phyloP scores from a whole-genome alignment of 2,888 invertebrate genomes.

The Xanthostigma xanthostigma region DNA sequence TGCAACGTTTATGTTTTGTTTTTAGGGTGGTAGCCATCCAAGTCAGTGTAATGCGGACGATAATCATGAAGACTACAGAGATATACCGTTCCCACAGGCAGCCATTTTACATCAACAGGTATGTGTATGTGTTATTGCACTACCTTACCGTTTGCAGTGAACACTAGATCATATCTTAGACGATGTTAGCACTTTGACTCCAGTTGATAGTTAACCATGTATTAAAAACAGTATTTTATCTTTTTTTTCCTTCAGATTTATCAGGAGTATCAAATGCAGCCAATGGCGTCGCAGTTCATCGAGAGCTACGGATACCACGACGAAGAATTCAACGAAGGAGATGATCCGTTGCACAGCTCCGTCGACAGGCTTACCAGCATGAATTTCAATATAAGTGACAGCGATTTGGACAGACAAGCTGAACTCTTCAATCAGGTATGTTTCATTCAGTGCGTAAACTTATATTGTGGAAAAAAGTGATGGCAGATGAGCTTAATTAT shows the following conservation, averaged over 20 bases:
- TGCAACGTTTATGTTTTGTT: constrained; percentile 5
- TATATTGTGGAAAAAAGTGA: no score
- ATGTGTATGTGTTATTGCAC: constrained; percentile 6
- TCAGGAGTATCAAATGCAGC: constrained; percentile 45
- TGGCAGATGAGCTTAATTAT: no score
- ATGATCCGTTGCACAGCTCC: constrained; percentile 26
- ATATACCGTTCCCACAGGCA: constrained; percentile 34
- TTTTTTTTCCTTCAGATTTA: constrained; percentile 28
- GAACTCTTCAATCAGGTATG: constrained; percentile 45
- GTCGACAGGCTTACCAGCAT: constrained; percentile 24
- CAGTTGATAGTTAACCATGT: neutral
- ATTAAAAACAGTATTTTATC: no score
- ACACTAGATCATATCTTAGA: neutral
- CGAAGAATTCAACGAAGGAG: constrained; percentile 44
- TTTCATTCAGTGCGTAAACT: no score
- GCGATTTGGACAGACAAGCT: constrained; percentile 30
- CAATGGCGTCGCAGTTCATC: constrained; percentile 42
- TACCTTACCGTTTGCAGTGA: neutral
- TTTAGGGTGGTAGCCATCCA: constrained; percentile 28
- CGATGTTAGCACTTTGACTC: neutral
- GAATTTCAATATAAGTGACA: constrained; percentile 32
- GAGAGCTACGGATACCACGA: constrained; percentile 47
- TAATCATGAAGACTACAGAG: constrained; percentile 34
- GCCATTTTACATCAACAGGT: constrained; percentile 35
- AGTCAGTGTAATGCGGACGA: constrained; percentile 32